phyloP scores from a whole-genome alignment of 1,140 invertebrate genomes.

The Zaprionus vittiger region DNA sequence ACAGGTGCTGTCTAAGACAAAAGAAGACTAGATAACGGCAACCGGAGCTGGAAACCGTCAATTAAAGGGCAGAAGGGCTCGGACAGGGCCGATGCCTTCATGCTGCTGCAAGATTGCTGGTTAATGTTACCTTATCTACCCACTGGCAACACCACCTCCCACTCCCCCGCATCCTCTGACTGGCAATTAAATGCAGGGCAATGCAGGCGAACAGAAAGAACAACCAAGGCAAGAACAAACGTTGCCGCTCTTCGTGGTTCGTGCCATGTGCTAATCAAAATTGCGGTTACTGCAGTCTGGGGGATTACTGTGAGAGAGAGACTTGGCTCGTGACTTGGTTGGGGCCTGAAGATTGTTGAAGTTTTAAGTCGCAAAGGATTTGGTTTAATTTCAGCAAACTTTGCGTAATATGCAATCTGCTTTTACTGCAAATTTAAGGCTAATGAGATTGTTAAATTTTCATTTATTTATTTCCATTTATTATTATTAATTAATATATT shows the following conservation, averaged over 20 bases:
- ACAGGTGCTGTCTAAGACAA: conserved; percentile 4
- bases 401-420: not conserved
- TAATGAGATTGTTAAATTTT: not conserved
- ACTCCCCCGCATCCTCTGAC: not conserved
- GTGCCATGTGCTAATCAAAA: conserved; percentile 56
- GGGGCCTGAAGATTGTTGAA: not conserved
- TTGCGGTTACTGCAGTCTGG: conserved; percentile 39
- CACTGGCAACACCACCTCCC: not conserved
- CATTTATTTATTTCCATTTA: not conserved
- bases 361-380: conserved; percentile 20
- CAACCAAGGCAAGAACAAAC: conserved; percentile 1
- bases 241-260: conserved; percentile 14
- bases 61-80: conserved; percentile 38
- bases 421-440: not conserved
- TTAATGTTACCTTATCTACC: conserved; percentile 29
- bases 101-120: conserved; percentile 33
- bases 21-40: conserved; percentile 3
- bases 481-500: not conserved
- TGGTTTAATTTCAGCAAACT: not conserved
- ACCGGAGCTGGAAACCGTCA: conserved; percentile 27
- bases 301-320: not conserved
- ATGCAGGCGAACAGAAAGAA: conserved; percentile 20
- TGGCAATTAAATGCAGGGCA: conserved; percentile 50
- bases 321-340: conserved; percentile 21
- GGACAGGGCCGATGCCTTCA: not conserved